These are phyloP conservation scores for Hemicrepidius hirtus DNA, from an alignment of 2,888 invertebrate species.

Conservation along the genomic window DNA sequence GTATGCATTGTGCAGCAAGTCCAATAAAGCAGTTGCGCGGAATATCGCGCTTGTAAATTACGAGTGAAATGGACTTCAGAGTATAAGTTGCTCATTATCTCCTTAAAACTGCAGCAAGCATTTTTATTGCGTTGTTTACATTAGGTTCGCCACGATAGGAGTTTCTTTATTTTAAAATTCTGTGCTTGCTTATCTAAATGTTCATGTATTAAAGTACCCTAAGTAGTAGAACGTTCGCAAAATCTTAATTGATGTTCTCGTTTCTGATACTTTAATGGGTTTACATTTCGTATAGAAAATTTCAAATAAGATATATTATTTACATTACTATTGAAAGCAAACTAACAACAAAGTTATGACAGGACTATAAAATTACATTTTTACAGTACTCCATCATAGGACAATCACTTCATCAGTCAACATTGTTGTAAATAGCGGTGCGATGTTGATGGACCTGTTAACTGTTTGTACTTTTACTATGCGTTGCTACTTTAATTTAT, in stretches of 20 bases:
- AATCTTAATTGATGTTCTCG: not conserved
- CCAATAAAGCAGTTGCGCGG: constrained; percentile 28
- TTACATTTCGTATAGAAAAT: not conserved
- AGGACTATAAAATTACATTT: no score
- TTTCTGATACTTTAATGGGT: not conserved
- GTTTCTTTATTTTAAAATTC: constrained; percentile 22
- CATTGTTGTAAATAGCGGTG: no score
- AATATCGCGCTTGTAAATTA: constrained; percentile 36
- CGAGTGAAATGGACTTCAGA: constrained; percentile 20
- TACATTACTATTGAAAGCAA: no score
- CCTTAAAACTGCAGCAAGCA: constrained; percentile 31
- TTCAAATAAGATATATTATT: no score
- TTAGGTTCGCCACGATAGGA: constrained; percentile 31
- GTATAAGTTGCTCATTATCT: constrained; percentile 41
- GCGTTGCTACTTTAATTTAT: no score
- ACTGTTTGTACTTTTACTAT: no score
- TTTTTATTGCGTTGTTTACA: constrained; percentile 42
- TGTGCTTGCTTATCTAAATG: constrained; percentile 26
- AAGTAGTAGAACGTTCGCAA: constrained; percentile 2
- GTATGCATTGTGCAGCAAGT: constrained; percentile 24
- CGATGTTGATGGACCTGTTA: no score
- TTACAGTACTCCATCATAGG: no score
- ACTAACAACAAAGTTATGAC: no score
- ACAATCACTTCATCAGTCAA: no score
- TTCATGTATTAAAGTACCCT: not conserved